Base-by-base conservation (phyloP, 2,888 invertebrate species). In the Tholera decimalis region DNA sequence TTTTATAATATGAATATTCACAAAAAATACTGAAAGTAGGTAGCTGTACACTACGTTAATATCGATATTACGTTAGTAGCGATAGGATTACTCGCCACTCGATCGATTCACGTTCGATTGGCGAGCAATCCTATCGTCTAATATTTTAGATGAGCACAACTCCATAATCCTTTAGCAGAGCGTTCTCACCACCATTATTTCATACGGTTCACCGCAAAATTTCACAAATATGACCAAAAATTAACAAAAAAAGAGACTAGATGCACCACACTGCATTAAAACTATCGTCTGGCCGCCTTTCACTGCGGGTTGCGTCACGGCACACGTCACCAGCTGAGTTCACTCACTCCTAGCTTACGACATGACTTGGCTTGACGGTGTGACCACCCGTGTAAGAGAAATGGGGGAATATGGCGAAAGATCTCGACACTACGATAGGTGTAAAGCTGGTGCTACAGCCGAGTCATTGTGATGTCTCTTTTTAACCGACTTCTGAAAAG, bases 271-370 rank as follows among this genome's bases (percentile, higher is more conserved):
- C 51, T 82, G 82, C 80, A 80, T 67, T 73, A 60, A 57, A 77
- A 56, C 64, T 64, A 68, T 63, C 60, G 66, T 62, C 66, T 53
- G 56, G 67, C 60, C 71, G 86, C 88, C 90, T 90, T 90, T 90
- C 89, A 89, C 90, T 71, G 69, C 74, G 80, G 83, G 87, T 89
- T 90, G 81, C 82, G 77, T 71, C 77, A 77, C 60, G 37, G 72
- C 46, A 71, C 33, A 73, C 83, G 84, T 85, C 85, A 82, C 55
- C 67, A 65, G 50, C 35, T 24, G 86, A 88, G 88, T 89, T 89
- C 89, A 89, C 82, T 89, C 88, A 89, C 89, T 87, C 83, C 76
- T 61, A 61, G 72, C 81, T 86, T 86, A 83, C 88, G 78, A 85
- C 84, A 87, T 77, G 44, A 57, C 64, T 62, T 20, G 57, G 47